These are phyloP conservation scores for Rhombomys opimus DNA, from an alignment of 2,113 vertebrate species.

Conservation along the genomic window DNA sequence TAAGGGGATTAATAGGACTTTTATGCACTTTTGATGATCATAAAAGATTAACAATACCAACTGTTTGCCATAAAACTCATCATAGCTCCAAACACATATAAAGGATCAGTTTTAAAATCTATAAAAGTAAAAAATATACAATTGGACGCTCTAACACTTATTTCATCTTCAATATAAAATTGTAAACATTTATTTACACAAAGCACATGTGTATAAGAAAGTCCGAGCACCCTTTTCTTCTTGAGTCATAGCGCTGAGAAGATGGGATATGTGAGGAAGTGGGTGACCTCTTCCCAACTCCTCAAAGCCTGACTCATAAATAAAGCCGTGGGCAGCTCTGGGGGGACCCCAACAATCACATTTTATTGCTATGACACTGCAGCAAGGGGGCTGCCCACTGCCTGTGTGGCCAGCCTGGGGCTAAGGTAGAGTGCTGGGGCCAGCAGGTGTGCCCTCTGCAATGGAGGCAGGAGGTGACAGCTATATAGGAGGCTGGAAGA, in stretches of 20 bases:
- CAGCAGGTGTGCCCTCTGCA: neutral
- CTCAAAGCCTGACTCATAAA: conserved; percentile 86
- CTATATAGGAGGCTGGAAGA: conserved; percentile 3
- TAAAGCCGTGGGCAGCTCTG: conserved; percentile 87
- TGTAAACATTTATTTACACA: conserved; percentile 95
- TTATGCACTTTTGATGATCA: conserved; percentile 88
- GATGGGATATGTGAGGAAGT: conserved; percentile 83
- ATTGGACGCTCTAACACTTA: conserved; percentile 91
- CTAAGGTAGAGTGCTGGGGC: conserved; percentile 72
- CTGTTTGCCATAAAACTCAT: conserved; percentile 89
- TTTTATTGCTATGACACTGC: conserved; percentile 90
- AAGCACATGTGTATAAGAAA: conserved; percentile 90
- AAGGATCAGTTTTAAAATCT: conserved; percentile 93
- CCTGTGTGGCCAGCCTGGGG: conserved; percentile 54
- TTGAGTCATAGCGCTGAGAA: conserved; percentile 85
- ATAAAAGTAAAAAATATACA: conserved; percentile 96
- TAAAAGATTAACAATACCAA: conserved; percentile 88
- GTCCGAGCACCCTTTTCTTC: conserved; percentile 89
- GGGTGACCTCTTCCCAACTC: conserved; percentile 79
- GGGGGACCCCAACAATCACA: conserved; percentile 80
- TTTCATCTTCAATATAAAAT: conserved; percentile 92
- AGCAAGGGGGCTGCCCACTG: conserved; percentile 84
- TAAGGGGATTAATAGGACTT: conserved; percentile 89
- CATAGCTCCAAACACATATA: conserved; percentile 88
- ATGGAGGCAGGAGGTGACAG: conserved; percentile 54